Evolutionary conservation across 37 sponge, comb jelly and placozoan species (phyloP).

Genomic region (Chondrosia reniformis): DNA sequence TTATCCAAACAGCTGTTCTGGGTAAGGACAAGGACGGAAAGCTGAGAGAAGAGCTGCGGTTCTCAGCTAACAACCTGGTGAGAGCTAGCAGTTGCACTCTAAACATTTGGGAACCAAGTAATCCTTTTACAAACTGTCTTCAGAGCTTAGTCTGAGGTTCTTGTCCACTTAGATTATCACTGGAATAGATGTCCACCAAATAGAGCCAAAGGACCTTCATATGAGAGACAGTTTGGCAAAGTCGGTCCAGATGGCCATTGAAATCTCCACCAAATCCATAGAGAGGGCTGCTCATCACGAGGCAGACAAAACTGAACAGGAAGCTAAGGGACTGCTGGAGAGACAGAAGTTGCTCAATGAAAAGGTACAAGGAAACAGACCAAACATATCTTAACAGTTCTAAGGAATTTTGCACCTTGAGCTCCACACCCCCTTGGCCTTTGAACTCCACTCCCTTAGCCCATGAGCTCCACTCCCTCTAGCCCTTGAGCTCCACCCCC

Average conservation of each 20-base stretch:
- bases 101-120: background rate
- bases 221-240: constrained; percentile 88
- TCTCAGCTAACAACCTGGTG: constrained; percentile 86
- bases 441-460: no score
- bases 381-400: no score
- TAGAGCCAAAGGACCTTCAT: constrained; percentile 87
- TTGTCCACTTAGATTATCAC: constrained; percentile 71
- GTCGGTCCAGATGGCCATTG: constrained; percentile 96
- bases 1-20: constrained; percentile 74
- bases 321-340: constrained; percentile 82
- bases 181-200: constrained; percentile 85
- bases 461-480: no score
- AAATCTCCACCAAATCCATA: constrained; percentile 92
- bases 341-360: constrained; percentile 88
- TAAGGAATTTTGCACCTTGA: no score
- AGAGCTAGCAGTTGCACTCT: constrained; percentile 1
- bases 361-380: no score
- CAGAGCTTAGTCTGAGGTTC: background rate
- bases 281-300: constrained; percentile 82
- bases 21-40: constrained; percentile 72
- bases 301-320: constrained; percentile 86
- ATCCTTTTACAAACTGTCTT: background rate
- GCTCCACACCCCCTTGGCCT: no score
- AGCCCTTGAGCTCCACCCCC: no score
- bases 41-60: constrained; percentile 36